Evolutionary conservation across 2,888 invertebrate genomes (phyloP), one percentile per base, ranked within the genome.

Genomic region (Ochropleura plecta): DNA sequence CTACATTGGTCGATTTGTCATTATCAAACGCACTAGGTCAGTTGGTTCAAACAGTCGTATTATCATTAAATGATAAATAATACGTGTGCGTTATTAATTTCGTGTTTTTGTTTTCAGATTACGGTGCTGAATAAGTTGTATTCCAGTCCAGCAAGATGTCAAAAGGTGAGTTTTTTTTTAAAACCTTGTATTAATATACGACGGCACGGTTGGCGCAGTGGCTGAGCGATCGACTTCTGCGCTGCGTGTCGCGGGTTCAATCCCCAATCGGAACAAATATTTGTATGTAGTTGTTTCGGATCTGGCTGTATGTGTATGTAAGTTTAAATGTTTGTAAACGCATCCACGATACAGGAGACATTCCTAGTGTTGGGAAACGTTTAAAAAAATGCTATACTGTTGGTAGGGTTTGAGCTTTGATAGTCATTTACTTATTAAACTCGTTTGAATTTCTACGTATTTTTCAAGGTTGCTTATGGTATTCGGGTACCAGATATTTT

Each of bases 101-200:
- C 55, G 2, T 78, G 0, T 57, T 69, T 83, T 86, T 87, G 40
- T 57, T 90, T 86, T 46, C 86, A 91, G 92, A 88, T 90, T 81
- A 70, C 82, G 78, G 78, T 82, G 85, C 79, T 86, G 84, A 83
- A 81, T 66, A 79, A 76, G 76, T 82, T 82, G 84, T 80, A 79
- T 73, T 75, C 81, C 78, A 44, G 79, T 49, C 71, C 70, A 70
- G 71, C 73, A 82, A 81, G 77, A 92, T 92, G 92, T 90, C 88
- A 46, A 92, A 91, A 89, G n/a, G 92, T 92, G 74, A 91, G 92
- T 92, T 53, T 59, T 46, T 67, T 46, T 63, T 18, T 4, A 2
- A 30, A 30, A 51, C 0, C 40, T 57, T 0, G 5, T 64, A 20
- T 8, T 40, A 8, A 12, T 30, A 30, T 30, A 30, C 30, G 30